Percentiles rank a stretch among this genome's conserved stretches.
Conservation (phyloP, 2,888 invertebrate genomes). For the Pachycephus smyrnensis region DNA sequence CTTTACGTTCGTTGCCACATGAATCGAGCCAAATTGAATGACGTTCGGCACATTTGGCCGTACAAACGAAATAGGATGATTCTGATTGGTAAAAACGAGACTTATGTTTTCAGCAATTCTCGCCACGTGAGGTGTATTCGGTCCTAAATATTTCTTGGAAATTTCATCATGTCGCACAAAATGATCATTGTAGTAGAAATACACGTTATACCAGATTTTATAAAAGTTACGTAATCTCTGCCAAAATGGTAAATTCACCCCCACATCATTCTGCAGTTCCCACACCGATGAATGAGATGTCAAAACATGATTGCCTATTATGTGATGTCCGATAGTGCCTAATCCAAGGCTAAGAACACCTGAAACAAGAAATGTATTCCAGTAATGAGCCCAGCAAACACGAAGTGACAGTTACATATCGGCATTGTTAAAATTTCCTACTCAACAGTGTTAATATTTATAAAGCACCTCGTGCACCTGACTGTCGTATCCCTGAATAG, state of each 20-base stretch:
- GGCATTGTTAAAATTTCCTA: too few relatives aligned
- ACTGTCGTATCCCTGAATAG: too few relatives aligned
- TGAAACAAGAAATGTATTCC: too few relatives aligned
- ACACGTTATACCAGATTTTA: not conserved
- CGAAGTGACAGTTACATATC: too few relatives aligned
- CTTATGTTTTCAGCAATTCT: constrained; percentile 50
- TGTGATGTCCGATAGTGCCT: constrained; percentile 68
- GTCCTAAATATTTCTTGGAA: constrained; percentile 49
- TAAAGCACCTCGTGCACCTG: too few relatives aligned
- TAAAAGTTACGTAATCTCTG: constrained; percentile 3
- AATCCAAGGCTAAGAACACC: constrained; percentile 69
- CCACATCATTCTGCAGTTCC: not conserved
- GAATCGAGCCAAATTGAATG: constrained; percentile 27
- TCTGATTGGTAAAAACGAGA: constrained; percentile 39
- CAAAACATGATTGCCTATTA: constrained; percentile 69
- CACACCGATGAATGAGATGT: constrained; percentile 61
- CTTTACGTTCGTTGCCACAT: too few relatives aligned
- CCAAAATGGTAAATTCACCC: constrained; percentile 13
- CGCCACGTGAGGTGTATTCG: constrained; percentile 53
- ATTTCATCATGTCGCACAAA: constrained; percentile 15
- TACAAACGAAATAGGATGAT: constrained; percentile 34
- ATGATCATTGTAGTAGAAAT: not conserved
- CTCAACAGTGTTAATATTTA: too few relatives aligned
- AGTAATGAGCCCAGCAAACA: too few relatives aligned
- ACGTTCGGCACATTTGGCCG: constrained; percentile 35